These are phyloP conservation scores for Nudaria mundana DNA, from an alignment of 2,888 invertebrate species.

Conservation along the genomic window DNA sequence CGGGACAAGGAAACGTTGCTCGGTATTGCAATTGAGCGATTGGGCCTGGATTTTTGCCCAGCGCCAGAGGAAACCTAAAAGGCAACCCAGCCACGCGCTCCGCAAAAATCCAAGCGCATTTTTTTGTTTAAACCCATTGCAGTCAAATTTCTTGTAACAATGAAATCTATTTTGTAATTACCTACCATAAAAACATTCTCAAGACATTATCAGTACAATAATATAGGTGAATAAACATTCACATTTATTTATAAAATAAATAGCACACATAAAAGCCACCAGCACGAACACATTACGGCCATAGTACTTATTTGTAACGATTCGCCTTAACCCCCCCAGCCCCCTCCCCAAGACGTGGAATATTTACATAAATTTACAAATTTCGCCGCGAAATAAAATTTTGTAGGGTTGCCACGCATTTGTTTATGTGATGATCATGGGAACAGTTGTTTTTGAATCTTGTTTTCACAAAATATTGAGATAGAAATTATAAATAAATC, in stretches of 20 bases:
- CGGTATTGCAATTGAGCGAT: too few relatives aligned
- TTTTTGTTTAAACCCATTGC: too few relatives aligned
- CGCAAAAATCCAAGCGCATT: too few relatives aligned
- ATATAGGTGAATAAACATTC: constrained; percentile 11
- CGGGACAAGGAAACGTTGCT: too few relatives aligned
- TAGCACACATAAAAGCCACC: constrained; percentile 40
- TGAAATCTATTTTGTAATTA: too few relatives aligned
- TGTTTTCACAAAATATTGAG: too few relatives aligned
- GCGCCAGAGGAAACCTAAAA: too few relatives aligned
- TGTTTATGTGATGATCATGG: constrained; percentile 1
- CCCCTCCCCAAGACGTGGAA: constrained; percentile 69
- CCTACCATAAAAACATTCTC: not conserved
- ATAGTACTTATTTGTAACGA: constrained; percentile 31
- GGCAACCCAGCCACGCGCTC: too few relatives aligned
- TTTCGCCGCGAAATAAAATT: constrained; percentile 77
- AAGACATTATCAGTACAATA: constrained; percentile 1
- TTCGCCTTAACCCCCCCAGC: constrained; percentile 38
- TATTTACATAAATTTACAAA: constrained; percentile 81
- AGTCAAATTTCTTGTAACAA: too few relatives aligned
- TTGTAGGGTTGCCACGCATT: constrained; percentile 49
- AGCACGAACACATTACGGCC: constrained; percentile 20
- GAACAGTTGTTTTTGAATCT: not conserved
- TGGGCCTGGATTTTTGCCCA: too few relatives aligned
- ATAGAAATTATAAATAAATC: too few relatives aligned
- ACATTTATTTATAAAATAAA: constrained; percentile 35